Evolutionary conservation across 2,888 invertebrate genomes (phyloP).

Genomic region (Parthenolecanium corni): DNA sequence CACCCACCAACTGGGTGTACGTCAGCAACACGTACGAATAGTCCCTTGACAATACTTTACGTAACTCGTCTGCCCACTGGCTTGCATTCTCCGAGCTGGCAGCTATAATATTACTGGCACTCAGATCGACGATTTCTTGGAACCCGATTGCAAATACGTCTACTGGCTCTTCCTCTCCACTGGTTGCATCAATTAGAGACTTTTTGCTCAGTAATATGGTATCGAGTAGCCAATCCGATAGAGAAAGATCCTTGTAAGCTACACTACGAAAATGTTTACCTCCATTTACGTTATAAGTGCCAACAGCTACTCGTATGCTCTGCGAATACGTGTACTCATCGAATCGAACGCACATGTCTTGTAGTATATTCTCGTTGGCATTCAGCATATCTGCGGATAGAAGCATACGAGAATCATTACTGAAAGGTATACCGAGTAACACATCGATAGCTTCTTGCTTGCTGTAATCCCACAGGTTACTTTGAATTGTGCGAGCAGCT

Average conservation of each 20-base stretch:
- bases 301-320: constrained; percentile 69
- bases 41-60: constrained; percentile 80
- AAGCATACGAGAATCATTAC: constrained; percentile 75
- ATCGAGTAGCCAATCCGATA: constrained; percentile 83
- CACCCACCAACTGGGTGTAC: constrained; percentile 91
- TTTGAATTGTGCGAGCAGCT: constrained; percentile 95
- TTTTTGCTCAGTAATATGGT: constrained; percentile 49
- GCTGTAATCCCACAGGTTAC: constrained; percentile 89
- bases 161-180: constrained; percentile 47
- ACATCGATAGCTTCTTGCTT: constrained; percentile 98
- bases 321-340: constrained; percentile 62
- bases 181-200: constrained; percentile 39
- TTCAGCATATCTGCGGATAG: constrained; percentile 78
- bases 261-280: constrained; percentile 96
- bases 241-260: constrained; percentile 76
- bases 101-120: constrained; percentile 95
- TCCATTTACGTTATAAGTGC: constrained; percentile 99
- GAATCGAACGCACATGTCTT: constrained; percentile 74
- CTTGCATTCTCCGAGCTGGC: constrained; percentile 86
- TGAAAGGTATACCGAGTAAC: constrained; percentile 80
- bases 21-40: constrained; percentile 78
- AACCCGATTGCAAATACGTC: constrained; percentile 97
- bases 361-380: constrained; percentile 66
- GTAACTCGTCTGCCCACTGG: constrained; percentile 89
- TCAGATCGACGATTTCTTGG: constrained; percentile 97